Conservation (phyloP, 2,888 invertebrate species). For the Hydraecia micacea region DNA sequence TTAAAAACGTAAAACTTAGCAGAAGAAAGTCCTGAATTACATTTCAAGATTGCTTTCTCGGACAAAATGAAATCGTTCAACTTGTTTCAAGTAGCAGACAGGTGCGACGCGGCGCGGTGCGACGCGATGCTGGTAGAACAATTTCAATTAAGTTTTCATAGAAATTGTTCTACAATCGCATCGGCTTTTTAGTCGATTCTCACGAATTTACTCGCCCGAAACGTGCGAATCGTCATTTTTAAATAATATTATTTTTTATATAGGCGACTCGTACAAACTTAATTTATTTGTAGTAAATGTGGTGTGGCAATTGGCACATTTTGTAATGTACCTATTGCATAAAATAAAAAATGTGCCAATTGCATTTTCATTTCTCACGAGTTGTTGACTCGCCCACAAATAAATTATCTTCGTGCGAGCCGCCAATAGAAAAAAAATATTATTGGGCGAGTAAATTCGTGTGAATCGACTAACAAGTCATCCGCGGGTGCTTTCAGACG, state of each 20-base stretch:
- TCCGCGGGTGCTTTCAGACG: not conserved
- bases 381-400: not conserved
- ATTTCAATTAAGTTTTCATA: slow-evolving; percentile 1
- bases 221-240: not conserved
- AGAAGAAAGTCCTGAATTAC: not conserved
- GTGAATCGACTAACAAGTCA: no score
- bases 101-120: not conserved
- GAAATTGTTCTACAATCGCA: not conserved
- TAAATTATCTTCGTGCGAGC: no score
- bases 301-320: not conserved
- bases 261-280: not conserved
- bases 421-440: not conserved
- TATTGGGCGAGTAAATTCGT: no score
- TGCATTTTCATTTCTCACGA: no score
- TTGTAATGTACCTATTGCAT: not conserved
- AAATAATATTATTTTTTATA: not conserved
- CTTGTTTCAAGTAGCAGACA: slow-evolving; percentile 1
- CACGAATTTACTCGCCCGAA: not conserved
- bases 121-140: not conserved
- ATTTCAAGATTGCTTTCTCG: slow-evolving; percentile 19
- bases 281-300: not conserved
- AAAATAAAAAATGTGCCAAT: not conserved
- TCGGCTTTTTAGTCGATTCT: not conserved
- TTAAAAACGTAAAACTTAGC: not conserved
- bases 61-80: slow-evolving; percentile 14